These are phyloP conservation scores for Dufourea novaeangliae DNA, from an alignment of 1,140 invertebrate genomes.

Conservation along the genomic window DNA sequence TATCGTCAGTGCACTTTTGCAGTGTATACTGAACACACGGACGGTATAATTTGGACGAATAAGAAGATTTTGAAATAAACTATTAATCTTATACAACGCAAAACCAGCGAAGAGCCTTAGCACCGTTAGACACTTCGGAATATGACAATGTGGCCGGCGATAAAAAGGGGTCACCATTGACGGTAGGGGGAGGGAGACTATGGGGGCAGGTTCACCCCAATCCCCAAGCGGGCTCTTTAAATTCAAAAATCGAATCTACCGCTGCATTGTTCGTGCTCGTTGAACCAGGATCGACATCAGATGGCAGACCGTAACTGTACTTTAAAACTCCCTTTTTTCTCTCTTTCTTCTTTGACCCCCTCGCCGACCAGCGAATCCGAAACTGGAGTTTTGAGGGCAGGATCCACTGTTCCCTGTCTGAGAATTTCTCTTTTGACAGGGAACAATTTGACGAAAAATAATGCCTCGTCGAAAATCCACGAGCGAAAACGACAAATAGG, in stretches of 20 bases:
- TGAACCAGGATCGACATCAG: conserved; percentile 68
- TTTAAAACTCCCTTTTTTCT: conserved; percentile 54
- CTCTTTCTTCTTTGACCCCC: not conserved
- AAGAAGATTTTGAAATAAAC: conserved; percentile 14
- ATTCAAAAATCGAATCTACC: conserved; percentile 80
- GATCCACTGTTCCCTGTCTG: not conserved
- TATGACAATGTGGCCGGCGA: conserved; percentile 62
- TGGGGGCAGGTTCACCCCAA: conserved; percentile 71
- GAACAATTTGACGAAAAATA: too few species aligned
- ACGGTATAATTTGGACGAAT: not conserved
- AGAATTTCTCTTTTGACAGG: not conserved
- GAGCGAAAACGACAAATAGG: too few species aligned
- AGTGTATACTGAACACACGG: not conserved
- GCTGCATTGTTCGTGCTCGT: conserved; percentile 72
- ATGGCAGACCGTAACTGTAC: conserved; percentile 63
- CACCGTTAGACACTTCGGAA: conserved; percentile 62
- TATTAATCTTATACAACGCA: not conserved
- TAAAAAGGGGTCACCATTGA: conserved; percentile 44
- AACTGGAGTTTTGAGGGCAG: conserved; percentile 35
- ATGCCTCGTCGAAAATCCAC: too few species aligned
- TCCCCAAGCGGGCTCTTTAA: conserved; percentile 75
- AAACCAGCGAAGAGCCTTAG: conserved; percentile 40
- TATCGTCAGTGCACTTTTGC: not conserved
- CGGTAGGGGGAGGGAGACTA: conserved; percentile 25
- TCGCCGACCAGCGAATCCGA: conserved; percentile 38